A percentile compares a stretch with the other conserved stretches of the same genome.
These are phyloP conservation scores for Argyrosomus japonicus DNA, from an alignment of 2,113 vertebrate species.

Conservation along the genomic window DNA sequence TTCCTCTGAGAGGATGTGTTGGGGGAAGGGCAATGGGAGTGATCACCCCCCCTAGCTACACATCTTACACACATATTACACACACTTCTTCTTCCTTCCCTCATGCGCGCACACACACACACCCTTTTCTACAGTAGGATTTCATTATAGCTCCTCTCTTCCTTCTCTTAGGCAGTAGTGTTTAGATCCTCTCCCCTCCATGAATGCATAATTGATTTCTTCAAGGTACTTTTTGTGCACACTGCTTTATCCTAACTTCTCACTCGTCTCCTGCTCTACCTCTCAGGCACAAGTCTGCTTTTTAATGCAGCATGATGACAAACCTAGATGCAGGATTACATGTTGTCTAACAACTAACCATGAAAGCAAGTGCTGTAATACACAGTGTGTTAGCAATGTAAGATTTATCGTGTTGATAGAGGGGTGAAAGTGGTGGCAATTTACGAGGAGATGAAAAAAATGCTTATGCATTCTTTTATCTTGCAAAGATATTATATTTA, in stretches of 20 bases:
- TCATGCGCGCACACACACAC: not conserved
- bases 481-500: slow-evolving; percentile 73
- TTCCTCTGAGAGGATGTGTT: slow-evolving; percentile 86
- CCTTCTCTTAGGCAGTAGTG: slow-evolving; percentile 81
- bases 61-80: slow-evolving; percentile 32
- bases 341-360: slow-evolving; percentile 77
- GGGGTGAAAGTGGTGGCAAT: slow-evolving; percentile 74
- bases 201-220: slow-evolving; percentile 87
- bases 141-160: slow-evolving; percentile 82
- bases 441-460: slow-evolving; percentile 74
- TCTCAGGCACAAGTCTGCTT: slow-evolving; percentile 71
- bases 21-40: slow-evolving; percentile 79
- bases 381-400: slow-evolving; percentile 61
- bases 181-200: slow-evolving; percentile 81
- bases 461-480: slow-evolving; percentile 72
- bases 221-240: slow-evolving; percentile 77
- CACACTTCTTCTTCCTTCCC: slow-evolving; percentile 27
- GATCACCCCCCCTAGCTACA: slow-evolving; percentile 73
- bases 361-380: slow-evolving; percentile 73
- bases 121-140: slow-evolving; percentile 72
- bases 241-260: slow-evolving; percentile 68
- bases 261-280: slow-evolving; percentile 57
- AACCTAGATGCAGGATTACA: slow-evolving; percentile 59
- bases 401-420: slow-evolving; percentile 77
- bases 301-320: slow-evolving; percentile 72